Conservation (phyloP, 2,113 vertebrate species). For the Myiozetetes cayanensis region DNA sequence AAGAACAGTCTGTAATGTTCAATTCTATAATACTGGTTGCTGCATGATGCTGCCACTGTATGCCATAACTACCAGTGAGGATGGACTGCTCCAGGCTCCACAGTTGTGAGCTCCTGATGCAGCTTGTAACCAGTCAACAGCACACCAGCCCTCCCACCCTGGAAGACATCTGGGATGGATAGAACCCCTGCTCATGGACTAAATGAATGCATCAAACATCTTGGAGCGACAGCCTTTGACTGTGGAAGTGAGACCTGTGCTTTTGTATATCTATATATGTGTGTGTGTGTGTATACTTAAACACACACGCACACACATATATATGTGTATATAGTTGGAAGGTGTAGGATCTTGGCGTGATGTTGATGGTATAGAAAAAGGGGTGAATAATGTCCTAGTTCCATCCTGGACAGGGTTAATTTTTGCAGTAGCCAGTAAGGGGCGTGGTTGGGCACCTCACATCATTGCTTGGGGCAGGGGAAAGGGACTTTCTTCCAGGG, state of each 20-base stretch:
- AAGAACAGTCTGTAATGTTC: background rate
- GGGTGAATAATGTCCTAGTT: background rate
- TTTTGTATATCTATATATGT: too few species aligned
- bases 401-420: background rate
- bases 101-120: background rate
- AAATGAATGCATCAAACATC: background rate
- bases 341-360: too few species aligned
- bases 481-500: background rate
- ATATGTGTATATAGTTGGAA: background rate
- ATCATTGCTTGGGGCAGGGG: too few species aligned
- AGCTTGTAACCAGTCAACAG: background rate
- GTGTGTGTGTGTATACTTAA: background rate
- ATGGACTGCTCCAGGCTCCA: background rate
- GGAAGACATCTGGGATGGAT: background rate
- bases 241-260: too few species aligned
- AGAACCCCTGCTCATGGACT: background rate
- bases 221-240: too few species aligned
- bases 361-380: too few species aligned
- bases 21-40: rapidly evolving
- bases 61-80: too few species aligned
- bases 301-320: too few species aligned
- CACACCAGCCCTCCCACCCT: background rate
- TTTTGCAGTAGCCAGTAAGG: background rate
- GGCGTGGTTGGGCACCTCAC: background rate
- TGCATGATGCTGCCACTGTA: too few species aligned